Evolutionary conservation across 1,140 invertebrate genomes (phyloP), one percentile per base, ranked within the genome.

Genomic region (Drepana arcuata): DNA sequence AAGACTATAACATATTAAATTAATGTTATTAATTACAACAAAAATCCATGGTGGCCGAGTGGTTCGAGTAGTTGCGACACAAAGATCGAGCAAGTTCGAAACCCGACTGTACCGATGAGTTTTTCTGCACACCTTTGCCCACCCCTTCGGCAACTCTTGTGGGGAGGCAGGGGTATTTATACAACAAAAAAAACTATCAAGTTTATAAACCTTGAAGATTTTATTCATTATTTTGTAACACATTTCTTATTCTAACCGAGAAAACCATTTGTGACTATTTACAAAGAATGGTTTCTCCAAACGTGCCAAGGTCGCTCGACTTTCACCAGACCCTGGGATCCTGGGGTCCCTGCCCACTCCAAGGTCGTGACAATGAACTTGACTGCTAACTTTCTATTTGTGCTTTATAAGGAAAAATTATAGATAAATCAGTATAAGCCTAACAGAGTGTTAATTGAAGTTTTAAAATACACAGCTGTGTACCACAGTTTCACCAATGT

Each of bases 331-430:
- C 60, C 64, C 60, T 62, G 60, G 50, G 23, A 5, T 13, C 24
- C 18, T 16, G 14, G 16, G 14, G 9, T 21, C 18, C 18, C 18
- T 21, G 18, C 18, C 18, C 9, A 32, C 32, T 39, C 58, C 67
- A 77, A 77, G 72, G 72, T 55, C 60, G 34, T 33, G 59, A 24
- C 60, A 69, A 59, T 67, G 66, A 68, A 69, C 69, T 53, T 48
- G 23, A 29, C 41, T 62, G 18, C 18, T 64, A n/a, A 73, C 72
- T 77, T 77, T 77, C 72, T 71, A 71, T 71, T 77, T 69, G 44
- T 37, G 38, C 26, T 46, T 51, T 60, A 52, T 43, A 51, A 25
- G 26, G 1, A 18, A 24, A 21, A 11, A 1, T 11, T 9, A 6
- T 2, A 49, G 42, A 51, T 39, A 21, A 44, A 38, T 18, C 12